Base-by-base conservation (phyloP, 2,113 vertebrate genomes). In the Chaetura pelagica region DNA sequence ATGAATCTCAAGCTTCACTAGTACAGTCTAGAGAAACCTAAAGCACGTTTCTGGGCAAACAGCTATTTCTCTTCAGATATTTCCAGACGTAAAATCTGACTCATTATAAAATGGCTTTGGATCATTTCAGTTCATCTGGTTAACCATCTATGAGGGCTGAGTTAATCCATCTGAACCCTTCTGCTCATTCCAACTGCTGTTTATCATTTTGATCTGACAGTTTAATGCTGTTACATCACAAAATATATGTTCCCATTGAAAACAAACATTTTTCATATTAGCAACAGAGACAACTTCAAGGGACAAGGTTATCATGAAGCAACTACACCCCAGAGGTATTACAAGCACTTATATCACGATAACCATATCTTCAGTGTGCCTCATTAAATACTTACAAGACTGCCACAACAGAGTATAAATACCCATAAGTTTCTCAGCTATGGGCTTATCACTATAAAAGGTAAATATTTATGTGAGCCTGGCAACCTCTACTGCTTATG, bases 231-330 rank as follows among this genome's bases (percentile, higher is more conserved):
- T 74, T 92, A 27, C 68, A 84, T 90, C 58, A 86, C 84, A 93
- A 95, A 97, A 97, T 97, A 97, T 95, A 97, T 95, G 93, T 96
- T 95, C 79, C 77, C 88, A 88, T 34, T 80, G 92, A 94, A 97
- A 97, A 96, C 90, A 96, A 97, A 90, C 89, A 94, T 94, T 96
- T 97, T 96, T 97, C 88, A 81, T 95, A 97, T 90, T 97, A 96
- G 80, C 81, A 88, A 86, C 63, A 91, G 64, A 75, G 58, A 78
- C 52, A 90, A 90, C 87, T 94, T 97, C 89, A 97, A 97, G 93
- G 75, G 40, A 93, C 95, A 88, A 96, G 95, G 96, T 97, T 97
- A 97, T 97, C 94, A 76, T 67, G 81, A 97, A 78, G 89, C 85
- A 96, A 97, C 96, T 96, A 72, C 38, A 93, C 95, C 86, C 95